Evolutionary conservation across 2,113 vertebrate species (phyloP).

Genomic region (Puma concolor): DNA sequence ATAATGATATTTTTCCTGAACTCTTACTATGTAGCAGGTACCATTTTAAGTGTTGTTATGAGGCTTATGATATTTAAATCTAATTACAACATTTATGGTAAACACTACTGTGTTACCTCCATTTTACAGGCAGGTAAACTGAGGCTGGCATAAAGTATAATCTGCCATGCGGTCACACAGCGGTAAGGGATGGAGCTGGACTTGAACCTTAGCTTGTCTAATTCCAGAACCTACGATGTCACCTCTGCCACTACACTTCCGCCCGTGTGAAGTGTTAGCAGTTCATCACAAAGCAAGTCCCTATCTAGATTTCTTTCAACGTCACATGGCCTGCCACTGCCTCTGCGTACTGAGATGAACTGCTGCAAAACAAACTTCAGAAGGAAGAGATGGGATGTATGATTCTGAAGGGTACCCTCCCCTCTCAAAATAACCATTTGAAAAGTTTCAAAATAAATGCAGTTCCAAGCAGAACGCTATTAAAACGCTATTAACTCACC

Average conservation of each 20-base stretch:
- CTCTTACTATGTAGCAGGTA: background rate
- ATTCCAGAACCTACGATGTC: background rate
- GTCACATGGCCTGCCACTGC: background rate
- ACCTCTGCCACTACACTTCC: background rate
- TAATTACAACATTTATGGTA: background rate
- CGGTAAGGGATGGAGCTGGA: background rate
- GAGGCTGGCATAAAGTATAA: background rate
- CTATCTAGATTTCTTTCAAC: background rate
- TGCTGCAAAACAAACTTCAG: background rate
- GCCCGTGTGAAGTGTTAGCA: background rate
- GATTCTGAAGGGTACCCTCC: background rate
- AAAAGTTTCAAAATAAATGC: constrained; percentile 54
- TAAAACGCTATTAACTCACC: constrained; percentile 28
- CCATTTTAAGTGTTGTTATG: background rate
- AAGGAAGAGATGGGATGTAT: background rate
- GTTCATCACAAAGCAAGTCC: background rate
- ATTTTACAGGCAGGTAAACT: constrained; percentile 21
- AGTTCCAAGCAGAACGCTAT: constrained; percentile 49
- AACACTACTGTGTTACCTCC: background rate
- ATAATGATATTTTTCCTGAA: background rate
- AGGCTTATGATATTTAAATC: background rate
- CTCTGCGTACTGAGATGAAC: constrained; percentile 2
- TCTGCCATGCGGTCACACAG: background rate
- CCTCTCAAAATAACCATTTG: background rate
- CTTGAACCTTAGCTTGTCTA: background rate